phyloP scores from a whole-genome alignment of 2,113 vertebrate genomes.

The Prunella fulvescens region DNA sequence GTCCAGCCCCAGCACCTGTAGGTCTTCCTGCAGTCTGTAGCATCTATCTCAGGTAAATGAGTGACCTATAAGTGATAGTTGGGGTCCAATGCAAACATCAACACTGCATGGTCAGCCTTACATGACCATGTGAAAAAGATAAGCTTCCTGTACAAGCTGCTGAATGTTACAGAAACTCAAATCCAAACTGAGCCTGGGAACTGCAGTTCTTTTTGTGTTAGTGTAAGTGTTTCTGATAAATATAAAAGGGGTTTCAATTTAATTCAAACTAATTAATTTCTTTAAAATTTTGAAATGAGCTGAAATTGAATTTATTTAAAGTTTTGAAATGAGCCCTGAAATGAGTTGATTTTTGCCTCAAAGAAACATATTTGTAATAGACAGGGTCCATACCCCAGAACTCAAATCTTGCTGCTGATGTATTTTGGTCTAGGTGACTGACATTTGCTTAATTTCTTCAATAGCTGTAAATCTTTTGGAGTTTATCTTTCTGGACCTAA shows the following conservation, averaged over 20 bases:
- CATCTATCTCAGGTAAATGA: background rate
- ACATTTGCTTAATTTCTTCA: background rate
- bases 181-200: background rate
- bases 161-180: background rate
- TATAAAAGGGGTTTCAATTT: background rate
- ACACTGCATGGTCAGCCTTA: background rate
- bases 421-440: background rate
- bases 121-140: background rate
- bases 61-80: accelerated
- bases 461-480: background rate
- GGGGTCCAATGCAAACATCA: background rate
- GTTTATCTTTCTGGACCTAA: background rate
- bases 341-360: background rate
- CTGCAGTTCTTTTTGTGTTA: background rate
- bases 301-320: background rate
- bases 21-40: background rate
- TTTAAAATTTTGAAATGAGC: background rate
- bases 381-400: background rate
- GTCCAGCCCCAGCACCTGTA: background rate
- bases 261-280: background rate
- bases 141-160: background rate
- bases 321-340: background rate
- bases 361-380: background rate
- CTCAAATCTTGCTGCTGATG: background rate
- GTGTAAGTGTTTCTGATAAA: background rate